Percentiles rank a stretch among this genome's conserved stretches.
phyloP scores from a whole-genome alignment of 2,888 invertebrate genomes.

The Monochamus alternatus region DNA sequence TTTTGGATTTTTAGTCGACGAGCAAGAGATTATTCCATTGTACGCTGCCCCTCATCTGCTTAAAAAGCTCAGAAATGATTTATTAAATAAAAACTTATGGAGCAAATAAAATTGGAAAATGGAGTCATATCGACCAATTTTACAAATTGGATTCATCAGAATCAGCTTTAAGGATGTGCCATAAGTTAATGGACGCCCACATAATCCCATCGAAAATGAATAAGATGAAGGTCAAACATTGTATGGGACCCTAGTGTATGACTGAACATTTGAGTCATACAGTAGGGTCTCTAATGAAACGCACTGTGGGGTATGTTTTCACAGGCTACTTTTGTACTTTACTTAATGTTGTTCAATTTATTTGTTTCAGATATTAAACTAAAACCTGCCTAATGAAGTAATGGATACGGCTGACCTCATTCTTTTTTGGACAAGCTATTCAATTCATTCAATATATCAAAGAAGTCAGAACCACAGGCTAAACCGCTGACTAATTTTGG shows the following conservation, averaged over 20 bases:
- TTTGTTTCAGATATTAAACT: not conserved
- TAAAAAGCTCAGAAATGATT: not conserved
- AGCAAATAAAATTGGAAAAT: constrained; percentile 25
- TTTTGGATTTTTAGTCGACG: constrained; percentile 1
- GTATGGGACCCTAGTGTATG: no score
- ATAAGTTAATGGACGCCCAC: constrained; percentile 45
- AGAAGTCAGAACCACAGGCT: constrained; percentile 1
- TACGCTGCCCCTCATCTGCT: not conserved
- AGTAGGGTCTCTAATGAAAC: not conserved
- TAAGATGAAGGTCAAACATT: constrained; percentile 46
- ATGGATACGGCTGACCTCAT: not conserved
- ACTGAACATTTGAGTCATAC: no score
- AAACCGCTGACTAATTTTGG: not conserved
- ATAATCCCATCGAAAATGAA: constrained; percentile 44
- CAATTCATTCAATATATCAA: not conserved
- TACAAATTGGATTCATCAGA: constrained; percentile 27
- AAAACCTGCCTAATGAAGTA: not conserved
- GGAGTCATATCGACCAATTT: constrained; percentile 27
- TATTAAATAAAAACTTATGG: constrained; percentile 16
- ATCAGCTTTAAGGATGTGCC: constrained; percentile 5
- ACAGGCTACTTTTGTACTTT: no score
- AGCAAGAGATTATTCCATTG: not conserved
- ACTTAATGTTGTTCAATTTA: no score
- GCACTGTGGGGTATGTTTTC: not conserved
- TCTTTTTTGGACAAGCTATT: constrained; percentile 1